These are phyloP conservation scores for Anguilla pacifica DNA, from an alignment of 2,797 vertebrate genomes.

Conservation along the genomic window DNA sequence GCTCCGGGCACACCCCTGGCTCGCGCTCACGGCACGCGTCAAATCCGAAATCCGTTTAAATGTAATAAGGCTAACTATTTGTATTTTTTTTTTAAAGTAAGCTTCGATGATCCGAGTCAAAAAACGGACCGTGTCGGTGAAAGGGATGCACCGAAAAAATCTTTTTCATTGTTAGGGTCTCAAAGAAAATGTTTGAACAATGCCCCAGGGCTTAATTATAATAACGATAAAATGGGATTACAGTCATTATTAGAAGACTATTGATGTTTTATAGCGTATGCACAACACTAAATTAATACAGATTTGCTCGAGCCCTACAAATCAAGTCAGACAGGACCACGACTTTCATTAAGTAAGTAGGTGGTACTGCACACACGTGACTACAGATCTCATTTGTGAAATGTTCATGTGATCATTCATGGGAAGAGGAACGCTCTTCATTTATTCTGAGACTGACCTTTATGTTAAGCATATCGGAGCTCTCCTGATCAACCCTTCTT, in stretches of 20 bases:
- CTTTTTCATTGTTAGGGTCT: neutral
- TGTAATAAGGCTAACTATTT: neutral
- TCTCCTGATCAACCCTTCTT: conserved; percentile 53
- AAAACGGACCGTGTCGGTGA: neutral
- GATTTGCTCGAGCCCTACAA: neutral
- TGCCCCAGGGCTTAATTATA: neutral
- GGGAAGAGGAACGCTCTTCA: neutral
- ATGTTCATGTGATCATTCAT: neutral
- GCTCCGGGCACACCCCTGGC: neutral
- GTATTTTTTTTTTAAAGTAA: neutral
- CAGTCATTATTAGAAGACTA: neutral
- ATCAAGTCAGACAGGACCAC: neutral
- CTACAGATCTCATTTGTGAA: neutral
- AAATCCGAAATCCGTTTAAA: neutral
- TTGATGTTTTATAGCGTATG: neutral
- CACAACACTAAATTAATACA: neutral
- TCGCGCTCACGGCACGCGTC: neutral
- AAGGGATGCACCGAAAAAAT: neutral
- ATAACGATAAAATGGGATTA: neutral
- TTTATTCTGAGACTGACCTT: conserved; percentile 52
- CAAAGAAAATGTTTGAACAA: neutral
- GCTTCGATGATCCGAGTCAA: neutral
- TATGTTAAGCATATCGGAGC: conserved; percentile 43
- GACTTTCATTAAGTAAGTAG: neutral
- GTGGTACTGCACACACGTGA: neutral